These are phyloP conservation scores for Euplagia quadripunctaria DNA, from an alignment of 2,888 invertebrate genomes.

Conservation along the genomic window DNA sequence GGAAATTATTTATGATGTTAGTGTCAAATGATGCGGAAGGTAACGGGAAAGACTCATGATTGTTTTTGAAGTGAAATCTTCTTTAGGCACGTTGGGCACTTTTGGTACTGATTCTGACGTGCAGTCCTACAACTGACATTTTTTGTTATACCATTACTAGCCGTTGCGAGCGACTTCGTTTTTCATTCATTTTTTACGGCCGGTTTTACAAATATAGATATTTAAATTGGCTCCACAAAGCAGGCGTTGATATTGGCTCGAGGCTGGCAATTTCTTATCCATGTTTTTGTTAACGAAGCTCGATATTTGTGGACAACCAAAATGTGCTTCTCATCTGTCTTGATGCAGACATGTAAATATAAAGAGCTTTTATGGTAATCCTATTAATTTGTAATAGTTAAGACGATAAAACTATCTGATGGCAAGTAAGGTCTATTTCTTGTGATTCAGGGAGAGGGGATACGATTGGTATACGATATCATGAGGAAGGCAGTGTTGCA, in stretches of 20 bases:
- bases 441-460: too few relatives aligned
- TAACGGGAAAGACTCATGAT: slow-evolving; percentile 5
- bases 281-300: slow-evolving; percentile 35
- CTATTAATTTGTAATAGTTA: too few relatives aligned
- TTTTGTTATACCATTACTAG: too few relatives aligned
- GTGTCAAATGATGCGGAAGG: slow-evolving; percentile 14
- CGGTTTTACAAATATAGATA: slow-evolving; percentile 30
- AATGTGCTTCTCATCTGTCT: slow-evolving; percentile 25
- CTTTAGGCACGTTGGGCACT: background rate
- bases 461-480: too few relatives aligned
- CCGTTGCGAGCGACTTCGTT: too few relatives aligned
- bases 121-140: too few relatives aligned
- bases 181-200: too few relatives aligned
- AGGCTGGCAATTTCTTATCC: slow-evolving; percentile 27
- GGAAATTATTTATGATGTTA: slow-evolving; percentile 21
- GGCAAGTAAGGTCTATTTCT: too few relatives aligned
- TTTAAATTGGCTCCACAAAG: slow-evolving; percentile 40
- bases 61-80: background rate
- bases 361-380: background rate
- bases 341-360: background rate
- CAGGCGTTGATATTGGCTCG: slow-evolving; percentile 27
- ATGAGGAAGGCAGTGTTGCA: too few relatives aligned
- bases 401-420: too few relatives aligned
- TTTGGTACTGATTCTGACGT: too few relatives aligned
- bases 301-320: slow-evolving; percentile 31